A percentile compares a stretch with the other conserved stretches of the same genome.
phyloP scores from a whole-genome alignment of 2,797 vertebrate species.

The Vultur gryphus region DNA sequence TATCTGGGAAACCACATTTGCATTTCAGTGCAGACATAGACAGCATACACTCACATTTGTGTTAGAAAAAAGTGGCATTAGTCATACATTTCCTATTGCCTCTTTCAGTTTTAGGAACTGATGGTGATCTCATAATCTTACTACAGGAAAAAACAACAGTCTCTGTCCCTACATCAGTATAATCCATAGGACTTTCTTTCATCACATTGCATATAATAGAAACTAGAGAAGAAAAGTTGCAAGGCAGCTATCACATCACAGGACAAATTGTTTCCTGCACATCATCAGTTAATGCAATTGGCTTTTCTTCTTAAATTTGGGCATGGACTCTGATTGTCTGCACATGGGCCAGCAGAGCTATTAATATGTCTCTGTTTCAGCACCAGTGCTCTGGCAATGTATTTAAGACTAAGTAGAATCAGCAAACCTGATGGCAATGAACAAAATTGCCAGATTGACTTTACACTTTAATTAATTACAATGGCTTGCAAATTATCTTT shows the following conservation, averaged over 20 bases:
- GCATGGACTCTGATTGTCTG: not conserved
- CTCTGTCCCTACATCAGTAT: not conserved
- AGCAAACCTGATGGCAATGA: not conserved
- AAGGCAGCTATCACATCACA: not conserved
- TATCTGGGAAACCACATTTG: not conserved
- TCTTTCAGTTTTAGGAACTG: not conserved
- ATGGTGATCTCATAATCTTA: not conserved
- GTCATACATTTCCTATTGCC: not conserved
- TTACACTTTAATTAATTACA: not conserved
- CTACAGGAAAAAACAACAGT: not conserved
- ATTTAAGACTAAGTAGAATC: not conserved
- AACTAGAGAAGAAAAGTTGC: not conserved
- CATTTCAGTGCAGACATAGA: not conserved
- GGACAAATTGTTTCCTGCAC: not conserved
- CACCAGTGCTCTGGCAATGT: not conserved
- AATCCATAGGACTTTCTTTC: not conserved
- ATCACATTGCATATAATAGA: not conserved
- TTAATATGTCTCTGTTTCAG: not conserved
- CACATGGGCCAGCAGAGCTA: not conserved
- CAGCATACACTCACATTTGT: not conserved
- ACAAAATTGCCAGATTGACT: not conserved
- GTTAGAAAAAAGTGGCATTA: not conserved
- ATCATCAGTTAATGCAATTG: not conserved
- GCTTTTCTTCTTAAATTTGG: not conserved
- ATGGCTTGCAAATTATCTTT: not conserved